Conservation (phyloP, 2,113 vertebrate species). For the Gavia stellata region DNA sequence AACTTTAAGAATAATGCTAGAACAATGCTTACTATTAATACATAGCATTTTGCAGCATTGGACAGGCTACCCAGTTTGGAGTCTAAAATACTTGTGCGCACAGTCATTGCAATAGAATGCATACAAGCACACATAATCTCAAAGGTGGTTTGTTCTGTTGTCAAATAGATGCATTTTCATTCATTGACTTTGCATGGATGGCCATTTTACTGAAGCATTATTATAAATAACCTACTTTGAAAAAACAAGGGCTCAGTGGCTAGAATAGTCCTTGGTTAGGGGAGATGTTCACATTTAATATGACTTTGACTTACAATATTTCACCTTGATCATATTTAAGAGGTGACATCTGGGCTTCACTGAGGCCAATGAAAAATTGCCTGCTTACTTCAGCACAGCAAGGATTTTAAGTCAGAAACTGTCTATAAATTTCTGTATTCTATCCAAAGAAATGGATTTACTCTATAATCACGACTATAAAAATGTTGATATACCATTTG, state of each 20-base stretch:
- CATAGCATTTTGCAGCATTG: not conserved
- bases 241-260: not conserved
- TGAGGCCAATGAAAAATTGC: not conserved
- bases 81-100: not conserved
- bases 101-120: not conserved
- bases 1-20: slow-evolving; percentile 2
- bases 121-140: not conserved
- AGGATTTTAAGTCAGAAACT: not conserved
- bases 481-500: not conserved
- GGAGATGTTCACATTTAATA: not conserved
- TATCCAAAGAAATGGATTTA: not conserved
- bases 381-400: not conserved
- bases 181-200: rapidly evolving
- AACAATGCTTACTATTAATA: not conserved
- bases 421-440: not conserved
- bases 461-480: not conserved
- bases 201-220: not conserved
- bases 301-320: not conserved
- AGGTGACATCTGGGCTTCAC: not conserved
- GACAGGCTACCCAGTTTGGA: not conserved
- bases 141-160: not conserved
- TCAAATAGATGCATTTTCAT: not conserved
- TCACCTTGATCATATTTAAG: not conserved
- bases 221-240: not conserved
- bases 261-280: not conserved